Percentiles rank a stretch among this genome's conserved stretches.
Evolutionary conservation across 1,140 invertebrate genomes (phyloP).

Genomic region (Drosophila micromelanica): DNA sequence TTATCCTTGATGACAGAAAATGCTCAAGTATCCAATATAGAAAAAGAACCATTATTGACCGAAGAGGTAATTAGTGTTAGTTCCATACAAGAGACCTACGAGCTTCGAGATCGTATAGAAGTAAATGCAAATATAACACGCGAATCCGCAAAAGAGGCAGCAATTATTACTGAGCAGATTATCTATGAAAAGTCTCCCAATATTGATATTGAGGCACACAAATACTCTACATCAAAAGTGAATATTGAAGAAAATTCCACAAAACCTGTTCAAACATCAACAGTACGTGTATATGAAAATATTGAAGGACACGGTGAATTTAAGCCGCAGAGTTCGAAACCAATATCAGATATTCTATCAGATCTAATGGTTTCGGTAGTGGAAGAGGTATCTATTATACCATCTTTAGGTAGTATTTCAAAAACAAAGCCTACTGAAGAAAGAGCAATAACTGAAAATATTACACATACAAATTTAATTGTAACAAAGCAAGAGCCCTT

Average conservation of each 20-base stretch:
- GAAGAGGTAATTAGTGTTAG: slow-evolving; percentile 64
- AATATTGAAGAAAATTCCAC: slow-evolving; percentile 15
- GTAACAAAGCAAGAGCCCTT: slow-evolving; percentile 67
- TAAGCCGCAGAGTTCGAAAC: slow-evolving; percentile 31
- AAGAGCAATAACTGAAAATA: slow-evolving; percentile 27
- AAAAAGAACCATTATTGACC: slow-evolving; percentile 47
- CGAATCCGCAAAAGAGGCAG: slow-evolving; percentile 30
- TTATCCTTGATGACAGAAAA: background rate
- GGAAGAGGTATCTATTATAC: slow-evolving; percentile 86
- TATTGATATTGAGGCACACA: background rate
- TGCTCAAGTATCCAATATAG: slow-evolving; percentile 35
- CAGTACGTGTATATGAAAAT: slow-evolving; percentile 64
- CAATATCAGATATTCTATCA: slow-evolving; percentile 17
- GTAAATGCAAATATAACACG: slow-evolving; percentile 38
- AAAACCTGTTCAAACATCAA: slow-evolving; percentile 42
- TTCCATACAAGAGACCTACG: slow-evolving; percentile 61
- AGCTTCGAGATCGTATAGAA: slow-evolving; percentile 40
- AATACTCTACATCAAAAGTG: background rate
- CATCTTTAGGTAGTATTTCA: slow-evolving; percentile 81
- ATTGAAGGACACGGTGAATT: slow-evolving; percentile 64
- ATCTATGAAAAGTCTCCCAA: slow-evolving; percentile 47
- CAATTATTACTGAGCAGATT: slow-evolving; percentile 33
- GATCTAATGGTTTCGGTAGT: slow-evolving; percentile 85
- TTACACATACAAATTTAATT: slow-evolving; percentile 55
- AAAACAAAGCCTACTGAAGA: slow-evolving; percentile 42